Evolutionary conservation across 2,113 vertebrate genomes (phyloP).

Genomic region (Corythaeola cristata): DNA sequence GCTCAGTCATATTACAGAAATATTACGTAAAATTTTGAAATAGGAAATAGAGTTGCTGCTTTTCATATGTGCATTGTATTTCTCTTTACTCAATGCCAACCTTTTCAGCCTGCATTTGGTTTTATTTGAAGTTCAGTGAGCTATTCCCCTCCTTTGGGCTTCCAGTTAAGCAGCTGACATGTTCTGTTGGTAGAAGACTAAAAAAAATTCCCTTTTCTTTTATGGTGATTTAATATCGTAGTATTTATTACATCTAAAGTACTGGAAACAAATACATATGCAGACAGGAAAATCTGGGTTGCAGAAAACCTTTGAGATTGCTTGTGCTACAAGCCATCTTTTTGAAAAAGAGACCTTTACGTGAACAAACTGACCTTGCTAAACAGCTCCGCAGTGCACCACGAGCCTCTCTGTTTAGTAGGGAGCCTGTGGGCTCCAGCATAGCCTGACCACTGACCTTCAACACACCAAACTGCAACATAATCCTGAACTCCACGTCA

Average conservation of each 20-base stretch:
- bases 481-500: background rate
- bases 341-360: background rate
- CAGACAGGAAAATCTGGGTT: background rate
- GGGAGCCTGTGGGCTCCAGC: background rate
- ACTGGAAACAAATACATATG: background rate
- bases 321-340: background rate
- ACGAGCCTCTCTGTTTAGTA: background rate
- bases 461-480: background rate
- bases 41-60: background rate
- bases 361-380: background rate
- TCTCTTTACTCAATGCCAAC: background rate
- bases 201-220: background rate
- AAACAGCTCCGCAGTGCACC: background rate
- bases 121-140: background rate
- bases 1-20: background rate
- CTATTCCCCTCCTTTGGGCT: background rate
- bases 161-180: background rate
- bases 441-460: background rate
- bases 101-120: background rate
- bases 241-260: background rate
- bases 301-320: background rate
- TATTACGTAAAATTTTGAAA: background rate
- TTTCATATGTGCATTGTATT: background rate
- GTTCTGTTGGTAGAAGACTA: background rate
- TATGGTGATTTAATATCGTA: background rate